Conservation (phyloP, 2,113 vertebrate species). For the Coregonus clupeaformis region DNA sequence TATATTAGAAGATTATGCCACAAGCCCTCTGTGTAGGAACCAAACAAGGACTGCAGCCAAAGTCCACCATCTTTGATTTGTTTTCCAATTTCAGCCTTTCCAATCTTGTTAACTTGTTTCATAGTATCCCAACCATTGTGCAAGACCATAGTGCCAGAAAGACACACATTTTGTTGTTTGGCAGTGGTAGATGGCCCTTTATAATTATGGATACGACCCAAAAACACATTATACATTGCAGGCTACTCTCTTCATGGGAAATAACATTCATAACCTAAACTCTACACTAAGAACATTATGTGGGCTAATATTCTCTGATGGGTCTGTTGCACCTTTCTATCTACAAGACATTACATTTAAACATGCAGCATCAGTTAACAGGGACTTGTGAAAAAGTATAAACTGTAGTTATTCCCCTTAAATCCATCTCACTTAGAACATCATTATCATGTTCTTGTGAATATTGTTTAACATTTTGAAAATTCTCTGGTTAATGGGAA, state of each 20-base stretch:
- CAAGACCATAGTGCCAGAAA: neutral
- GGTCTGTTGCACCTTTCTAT: neutral
- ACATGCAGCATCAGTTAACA: slow-evolving; percentile 4
- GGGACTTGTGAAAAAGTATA: slow-evolving; percentile 18
- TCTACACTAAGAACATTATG: slow-evolving; percentile 4
- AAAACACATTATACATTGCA: neutral
- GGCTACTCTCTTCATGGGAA: neutral
- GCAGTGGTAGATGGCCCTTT: neutral
- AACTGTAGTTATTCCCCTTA: neutral
- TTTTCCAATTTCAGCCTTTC: neutral
- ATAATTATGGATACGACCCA: neutral
- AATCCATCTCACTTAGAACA: slow-evolving; percentile 22
- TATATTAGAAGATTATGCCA: neutral
- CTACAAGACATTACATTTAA: neutral
- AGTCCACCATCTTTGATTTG: neutral
- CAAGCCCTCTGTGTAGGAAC: neutral
- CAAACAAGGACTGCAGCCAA: neutral
- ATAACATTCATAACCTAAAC: neutral
- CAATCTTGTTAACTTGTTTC: neutral
- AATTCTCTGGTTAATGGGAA: slow-evolving; percentile 22
- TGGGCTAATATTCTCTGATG: slow-evolving; percentile 1
- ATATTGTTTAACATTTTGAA: slow-evolving; percentile 28
- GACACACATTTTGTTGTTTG: too few relatives aligned
- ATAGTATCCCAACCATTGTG: neutral
- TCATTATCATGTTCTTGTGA: slow-evolving; percentile 26